Evolutionary conservation across 2,888 invertebrate species (phyloP), one percentile per base, ranked within the genome.

Genomic region (Lutraria lutraria): DNA sequence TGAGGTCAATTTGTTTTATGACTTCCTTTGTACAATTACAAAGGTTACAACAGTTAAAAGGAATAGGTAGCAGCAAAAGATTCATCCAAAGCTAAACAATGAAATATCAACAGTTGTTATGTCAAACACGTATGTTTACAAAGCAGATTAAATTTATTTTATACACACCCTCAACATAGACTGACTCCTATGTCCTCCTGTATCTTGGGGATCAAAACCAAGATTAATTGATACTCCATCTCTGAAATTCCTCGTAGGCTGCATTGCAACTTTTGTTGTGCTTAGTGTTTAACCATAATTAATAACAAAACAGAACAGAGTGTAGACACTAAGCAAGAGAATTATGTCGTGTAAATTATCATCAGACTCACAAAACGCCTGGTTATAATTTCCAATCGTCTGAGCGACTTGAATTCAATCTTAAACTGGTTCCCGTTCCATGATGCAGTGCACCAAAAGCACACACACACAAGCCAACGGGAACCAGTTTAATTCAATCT

Each of bases 161-260:
- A n/a, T 16, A 85, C 92, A 84, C 86, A 94, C 94, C 91, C 94
- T 88, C 31, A 88, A 88, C 88, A 91, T 83, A 16, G 94, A 93
- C 34, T 93, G 93, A 43, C 87, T 92, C 88, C 92, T 94, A 63
- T 85, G 85, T 79, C 90, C 90, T 76, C 89, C 89, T 79, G 93
- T 90, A 79, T 84, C 90, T 15, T 90, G 88, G 60, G 82, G 86
- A n/a, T 82, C 60, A 85, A 92, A 88, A 13, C 93, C 93, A 25
- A 94, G 81, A 83, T 83, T 92, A 13, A 94, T 93, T 29, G 94
- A 90, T 19, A 94, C 85, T 80, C 83, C 89, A 31, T 93, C 90
- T 81, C 84, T 86, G 8, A 60, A 52, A 56, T 84, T 79, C 34
- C 56, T 63, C 31, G 79, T 56, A 82, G 34, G 19, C 52, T 87